These are phyloP conservation scores for Isaurus tuberculatus DNA, from an alignment of 92 coral and sea anemone genomes.

Conservation along the genomic window DNA sequence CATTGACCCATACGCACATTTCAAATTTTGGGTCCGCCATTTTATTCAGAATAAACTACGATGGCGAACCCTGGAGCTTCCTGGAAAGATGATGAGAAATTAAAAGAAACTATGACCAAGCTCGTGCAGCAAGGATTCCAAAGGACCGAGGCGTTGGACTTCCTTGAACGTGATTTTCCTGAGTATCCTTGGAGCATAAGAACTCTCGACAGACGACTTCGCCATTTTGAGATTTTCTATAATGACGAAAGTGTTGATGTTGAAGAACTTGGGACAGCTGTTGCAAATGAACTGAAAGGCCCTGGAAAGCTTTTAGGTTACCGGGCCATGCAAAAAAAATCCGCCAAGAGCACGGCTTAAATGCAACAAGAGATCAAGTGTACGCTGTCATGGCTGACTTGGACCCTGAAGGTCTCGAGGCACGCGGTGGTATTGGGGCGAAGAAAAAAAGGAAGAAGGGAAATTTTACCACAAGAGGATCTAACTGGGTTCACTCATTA, in stretches of 20 bases:
- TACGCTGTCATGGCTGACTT: slow-evolving; percentile 53
- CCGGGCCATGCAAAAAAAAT: slow-evolving; percentile 66
- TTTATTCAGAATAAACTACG: background rate
- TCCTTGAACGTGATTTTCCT: slow-evolving; percentile 45
- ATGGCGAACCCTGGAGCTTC: slow-evolving; percentile 25
- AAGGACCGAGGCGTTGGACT: slow-evolving; percentile 47
- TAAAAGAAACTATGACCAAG: slow-evolving; percentile 36
- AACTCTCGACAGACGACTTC: too few relatives aligned
- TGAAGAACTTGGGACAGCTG: slow-evolving; percentile 45
- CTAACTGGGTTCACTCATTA: too few relatives aligned
- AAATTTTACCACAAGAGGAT: too few relatives aligned
- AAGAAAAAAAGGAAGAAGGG: slow-evolving; percentile 43
- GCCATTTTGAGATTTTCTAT: slow-evolving; percentile 49
- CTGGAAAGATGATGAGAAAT: slow-evolving; percentile 39
- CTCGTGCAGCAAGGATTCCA: slow-evolving; percentile 60
- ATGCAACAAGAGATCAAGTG: slow-evolving; percentile 61
- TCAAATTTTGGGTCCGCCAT: slow-evolving; percentile 31
- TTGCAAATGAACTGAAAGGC: slow-evolving; percentile 56
- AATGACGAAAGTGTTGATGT: slow-evolving; percentile 57
- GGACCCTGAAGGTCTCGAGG: slow-evolving; percentile 56
- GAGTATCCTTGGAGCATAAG: slow-evolving; percentile 44
- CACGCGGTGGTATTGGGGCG: slow-evolving; percentile 52
- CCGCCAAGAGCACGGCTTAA: slow-evolving; percentile 53
- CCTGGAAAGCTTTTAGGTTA: slow-evolving; percentile 67
- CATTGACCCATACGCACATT: slow-evolving; percentile 22